Evolutionary conservation across 2,797 vertebrate genomes (phyloP), one percentile per base, ranked within the genome.

Genomic region (Cottoperca gobio): DNA sequence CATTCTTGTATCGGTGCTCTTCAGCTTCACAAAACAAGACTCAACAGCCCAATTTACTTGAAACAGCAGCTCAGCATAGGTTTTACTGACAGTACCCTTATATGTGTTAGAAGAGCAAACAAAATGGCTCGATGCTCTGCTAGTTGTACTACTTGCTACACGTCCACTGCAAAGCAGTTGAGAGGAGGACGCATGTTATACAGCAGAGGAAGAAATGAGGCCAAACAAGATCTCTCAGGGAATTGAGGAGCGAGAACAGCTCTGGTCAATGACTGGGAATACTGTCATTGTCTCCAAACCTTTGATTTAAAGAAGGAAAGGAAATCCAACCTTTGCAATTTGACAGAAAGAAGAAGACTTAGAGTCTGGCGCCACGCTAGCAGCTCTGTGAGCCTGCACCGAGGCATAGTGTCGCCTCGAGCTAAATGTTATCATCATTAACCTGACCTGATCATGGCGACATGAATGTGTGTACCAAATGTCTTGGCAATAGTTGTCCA

Each of bases 151-250:
- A 14, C 13, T 37, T 43, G 61, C 45, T 62, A 43, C 50, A 63
- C 45, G 48, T 67, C 58, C 53, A 35, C 35, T 64, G 40, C 58
- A 42, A 46, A 53, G 16, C 42, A 57, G n/a, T 19, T 54, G 28
- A 73, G 52, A 63, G 48, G 33, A 60, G 14, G 12, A 60, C 60
- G 43, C 17, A 5, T 60, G 48, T 54, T 69, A 23, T 43, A 35
- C 28, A 28, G 33, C 10, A 16, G 52, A 49, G n/a, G 52, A 70
- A 45, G 39, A 67, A 75, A 70, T 39, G 24, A n/a, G 28, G 76
- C 62, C 66, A 59, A 69, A 50, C 75, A 76, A 16, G 70, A 73
- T 68, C 65, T 76, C 68, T 52, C 31, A 19, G 62, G 65, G 68
- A 59, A 69, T 24, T 50, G 21, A 33, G 37, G 48, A 40, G 24